These are phyloP conservation scores for Semotilus atromaculatus DNA, from an alignment of 2,797 vertebrate genomes.

Conservation along the genomic window DNA sequence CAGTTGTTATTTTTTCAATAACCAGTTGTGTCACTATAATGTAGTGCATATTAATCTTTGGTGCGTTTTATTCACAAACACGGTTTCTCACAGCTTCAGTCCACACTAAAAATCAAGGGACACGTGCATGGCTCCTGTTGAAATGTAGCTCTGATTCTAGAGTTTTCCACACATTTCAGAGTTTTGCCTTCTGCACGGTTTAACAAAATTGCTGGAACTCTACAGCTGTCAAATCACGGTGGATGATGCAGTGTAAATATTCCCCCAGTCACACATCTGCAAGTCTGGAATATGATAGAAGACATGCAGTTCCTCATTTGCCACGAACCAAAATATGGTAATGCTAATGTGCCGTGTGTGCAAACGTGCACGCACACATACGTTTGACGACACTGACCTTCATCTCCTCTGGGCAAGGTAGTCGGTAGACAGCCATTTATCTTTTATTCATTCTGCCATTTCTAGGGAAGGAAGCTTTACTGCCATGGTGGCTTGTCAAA, in stretches of 20 bases:
- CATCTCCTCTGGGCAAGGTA: constrained; percentile 65
- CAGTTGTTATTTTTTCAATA: background rate
- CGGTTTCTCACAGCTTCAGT: background rate
- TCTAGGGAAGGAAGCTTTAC: constrained; percentile 68
- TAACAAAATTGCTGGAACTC: background rate
- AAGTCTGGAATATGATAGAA: constrained; percentile 18
- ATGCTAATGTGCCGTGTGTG: constrained; percentile 32
- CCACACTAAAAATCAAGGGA: constrained; percentile 3
- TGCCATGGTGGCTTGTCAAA: constrained; percentile 69
- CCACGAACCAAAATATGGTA: constrained; percentile 17
- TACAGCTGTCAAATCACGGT: constrained; percentile 20
- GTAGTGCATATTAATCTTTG: background rate
- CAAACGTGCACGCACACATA: constrained; percentile 10
- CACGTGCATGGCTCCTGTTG: background rate
- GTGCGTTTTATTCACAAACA: background rate
- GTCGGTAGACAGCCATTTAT: constrained; percentile 71
- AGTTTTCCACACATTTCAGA: background rate
- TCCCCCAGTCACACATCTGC: constrained; percentile 9
- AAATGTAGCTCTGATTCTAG: constrained; percentile 4
- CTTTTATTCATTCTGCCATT: constrained; percentile 80
- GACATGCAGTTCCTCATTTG: background rate
- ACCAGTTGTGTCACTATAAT: background rate
- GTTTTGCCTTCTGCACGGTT: background rate
- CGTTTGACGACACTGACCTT: constrained; percentile 69
- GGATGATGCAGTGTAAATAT: constrained; percentile 20